These are phyloP conservation scores for Flexamia atlantica DNA, from an alignment of 2,888 invertebrate species.

Conservation along the genomic window DNA sequence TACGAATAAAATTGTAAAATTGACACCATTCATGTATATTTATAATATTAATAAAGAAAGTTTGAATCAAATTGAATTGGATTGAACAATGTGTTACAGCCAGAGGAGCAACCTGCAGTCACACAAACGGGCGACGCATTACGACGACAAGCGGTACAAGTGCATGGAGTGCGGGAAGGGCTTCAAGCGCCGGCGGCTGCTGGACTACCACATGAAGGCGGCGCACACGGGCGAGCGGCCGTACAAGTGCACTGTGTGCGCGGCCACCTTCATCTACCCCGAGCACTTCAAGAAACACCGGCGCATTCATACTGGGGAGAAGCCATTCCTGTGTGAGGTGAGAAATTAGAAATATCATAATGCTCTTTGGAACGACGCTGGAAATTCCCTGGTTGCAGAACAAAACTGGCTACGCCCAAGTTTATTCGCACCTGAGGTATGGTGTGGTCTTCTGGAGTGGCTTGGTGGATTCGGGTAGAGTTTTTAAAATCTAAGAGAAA, in stretches of 20 bases:
- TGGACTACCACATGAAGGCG: slow-evolving; percentile 90
- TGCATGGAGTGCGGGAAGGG: slow-evolving; percentile 85
- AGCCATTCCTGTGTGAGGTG: slow-evolving; percentile 86
- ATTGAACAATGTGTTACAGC: too few relatives aligned
- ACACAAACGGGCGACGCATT: slow-evolving; percentile 88
- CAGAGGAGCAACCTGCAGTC: slow-evolving; percentile 90
- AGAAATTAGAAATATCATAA: not conserved
- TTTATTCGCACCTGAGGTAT: too few relatives aligned
- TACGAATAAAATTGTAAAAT: too few relatives aligned
- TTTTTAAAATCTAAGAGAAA: too few relatives aligned
- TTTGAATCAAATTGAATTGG: too few relatives aligned
- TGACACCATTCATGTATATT: too few relatives aligned
- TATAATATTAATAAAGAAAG: too few relatives aligned
- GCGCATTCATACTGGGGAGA: slow-evolving; percentile 87
- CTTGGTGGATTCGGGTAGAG: too few relatives aligned
- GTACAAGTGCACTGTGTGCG: slow-evolving; percentile 84
- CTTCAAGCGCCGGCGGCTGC: slow-evolving; percentile 84
- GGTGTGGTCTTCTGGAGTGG: too few relatives aligned
- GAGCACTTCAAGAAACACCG: slow-evolving; percentile 90
- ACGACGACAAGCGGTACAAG: slow-evolving; percentile 85
- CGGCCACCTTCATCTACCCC: slow-evolving; percentile 89
- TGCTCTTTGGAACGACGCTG: too few relatives aligned
- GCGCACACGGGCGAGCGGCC: slow-evolving; percentile 90
- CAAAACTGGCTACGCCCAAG: too few relatives aligned
- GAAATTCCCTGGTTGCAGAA: too few relatives aligned